Percentiles rank a stretch among this genome's conserved stretches.
Conservation (phyloP, 2,888 invertebrate species). For the Lymantria monacha region DNA sequence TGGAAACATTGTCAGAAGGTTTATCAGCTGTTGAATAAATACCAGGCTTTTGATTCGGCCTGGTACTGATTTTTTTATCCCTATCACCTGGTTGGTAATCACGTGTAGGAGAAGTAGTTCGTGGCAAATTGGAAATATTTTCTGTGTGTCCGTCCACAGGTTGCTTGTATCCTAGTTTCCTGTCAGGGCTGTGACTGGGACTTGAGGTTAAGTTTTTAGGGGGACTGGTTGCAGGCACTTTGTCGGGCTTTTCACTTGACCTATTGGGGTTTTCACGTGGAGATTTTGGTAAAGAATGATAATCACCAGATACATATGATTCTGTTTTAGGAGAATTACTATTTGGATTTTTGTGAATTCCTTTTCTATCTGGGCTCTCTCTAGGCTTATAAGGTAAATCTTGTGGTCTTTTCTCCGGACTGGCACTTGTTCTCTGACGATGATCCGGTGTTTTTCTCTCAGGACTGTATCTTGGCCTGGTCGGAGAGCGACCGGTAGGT, state of each 20-base stretch:
- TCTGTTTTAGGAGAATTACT: conserved; percentile 3
- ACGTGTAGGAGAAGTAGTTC: conserved; percentile 20
- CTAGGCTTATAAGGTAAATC: conserved; percentile 32
- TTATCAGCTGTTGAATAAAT: conserved; percentile 8
- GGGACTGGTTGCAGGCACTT: conserved; percentile 1
- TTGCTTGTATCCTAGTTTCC: conserved; percentile 26
- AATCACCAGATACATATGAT: conserved; percentile 20
- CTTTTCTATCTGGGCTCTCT: conserved; percentile 46
- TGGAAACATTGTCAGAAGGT: conserved; percentile 9
- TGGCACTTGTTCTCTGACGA: conserved; percentile 48
- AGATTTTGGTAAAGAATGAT: conserved; percentile 28
- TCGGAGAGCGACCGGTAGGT: conserved; percentile 50
- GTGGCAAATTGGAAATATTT: conserved; percentile 1
- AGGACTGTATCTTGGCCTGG: conserved; percentile 49
- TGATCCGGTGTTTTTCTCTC: conserved; percentile 49
- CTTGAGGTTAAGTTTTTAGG: conserved; percentile 14
- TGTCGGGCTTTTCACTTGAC: conserved; percentile 22
- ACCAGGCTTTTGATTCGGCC: conserved; percentile 1
- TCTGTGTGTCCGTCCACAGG: conserved; percentile 11
- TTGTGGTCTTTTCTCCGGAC: conserved; percentile 56
- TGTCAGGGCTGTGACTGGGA: conserved; percentile 42
- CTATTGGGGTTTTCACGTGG: conserved; percentile 42
- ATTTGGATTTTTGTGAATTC: conserved; percentile 18
- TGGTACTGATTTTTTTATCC: conserved; percentile 12
- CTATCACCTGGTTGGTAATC: conserved; percentile 8